Conservation (phyloP, 2,888 invertebrate species). For the Drosophila ustulata region DNA sequence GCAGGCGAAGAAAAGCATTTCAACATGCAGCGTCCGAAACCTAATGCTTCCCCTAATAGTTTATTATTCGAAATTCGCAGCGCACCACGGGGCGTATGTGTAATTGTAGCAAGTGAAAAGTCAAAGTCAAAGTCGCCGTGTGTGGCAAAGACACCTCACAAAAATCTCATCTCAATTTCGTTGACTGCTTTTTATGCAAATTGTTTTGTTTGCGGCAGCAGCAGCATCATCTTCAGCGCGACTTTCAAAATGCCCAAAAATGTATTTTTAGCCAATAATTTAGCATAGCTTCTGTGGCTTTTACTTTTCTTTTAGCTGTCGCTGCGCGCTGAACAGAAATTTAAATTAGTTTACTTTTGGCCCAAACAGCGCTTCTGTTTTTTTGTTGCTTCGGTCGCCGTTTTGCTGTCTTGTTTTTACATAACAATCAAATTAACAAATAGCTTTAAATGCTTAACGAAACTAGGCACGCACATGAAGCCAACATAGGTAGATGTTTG, state of each 20-base stretch:
- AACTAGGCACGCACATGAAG: constrained; percentile 62
- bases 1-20: constrained; percentile 41
- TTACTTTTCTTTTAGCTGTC: constrained; percentile 69
- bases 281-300: constrained; percentile 64
- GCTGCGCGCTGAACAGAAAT: constrained; percentile 55
- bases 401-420: constrained; percentile 45
- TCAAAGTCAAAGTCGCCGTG: constrained; percentile 49
- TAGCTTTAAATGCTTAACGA: constrained; percentile 42
- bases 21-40: constrained; percentile 17
- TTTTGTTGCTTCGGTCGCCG: constrained; percentile 14
- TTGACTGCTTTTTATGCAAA: constrained; percentile 68
- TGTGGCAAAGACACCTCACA: constrained; percentile 36
- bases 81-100: constrained; percentile 77
- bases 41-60: constrained; percentile 20
- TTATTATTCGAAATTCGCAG: constrained; percentile 65
- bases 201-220: constrained; percentile 35
- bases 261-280: constrained; percentile 71
- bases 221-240: constrained; percentile 40
- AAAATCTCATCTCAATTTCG: not conserved
- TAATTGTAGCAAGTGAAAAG: constrained; percentile 69
- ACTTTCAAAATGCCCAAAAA: constrained; percentile 66
- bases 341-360: constrained; percentile 71
- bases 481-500: constrained; percentile 16
- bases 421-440: constrained; percentile 64
- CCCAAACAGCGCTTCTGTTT: constrained; percentile 47